Base-by-base conservation (phyloP, 2,888 invertebrate species). In the Ornithoptera alexandrae region DNA sequence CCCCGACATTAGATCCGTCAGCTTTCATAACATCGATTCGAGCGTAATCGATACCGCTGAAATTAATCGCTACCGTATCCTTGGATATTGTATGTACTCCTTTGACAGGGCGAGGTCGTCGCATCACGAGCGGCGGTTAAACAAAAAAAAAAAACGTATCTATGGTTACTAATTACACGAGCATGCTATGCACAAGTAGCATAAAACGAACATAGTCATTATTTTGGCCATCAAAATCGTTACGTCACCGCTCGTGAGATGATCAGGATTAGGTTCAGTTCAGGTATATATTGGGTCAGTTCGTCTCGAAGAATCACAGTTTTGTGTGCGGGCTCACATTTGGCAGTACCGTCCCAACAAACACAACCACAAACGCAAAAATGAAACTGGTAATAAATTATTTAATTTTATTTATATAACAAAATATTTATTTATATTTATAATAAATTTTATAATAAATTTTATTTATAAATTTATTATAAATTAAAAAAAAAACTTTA, bases 271-370 rank as follows among this genome's bases (percentile, higher is more conserved):
- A 84, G 78, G 81, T 82, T 82, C 81, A 79, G 75, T 74, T 78
- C 76, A 78, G 75, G 85, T 91, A 92, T 91, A 92, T 89, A 92
- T 87, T 85, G 79, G 86, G 85, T 85, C 84, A 85, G 75, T 77
- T 61, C 71, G 77, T 74, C 74, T 77, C 74, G 36, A 24, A 71
- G 64, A 75, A 77, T 74, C 81, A 83, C 81, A 82, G 80, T 82
- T 77, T 73, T 71, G 72, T 70, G 72, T 75, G 77, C 82, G 46
- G 78, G 80, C 75, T 84, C 81, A 79, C 78, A 78, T 81, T 83
- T 75, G 78, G 78, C 75, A 72, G 78, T 81, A 78, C 75, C 63
- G 58, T 59, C 71, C 72, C 72, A 73, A 72, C 73, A 3, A 72
- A 72, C 66, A 73, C 69, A 10, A 69, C 58, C 36, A 36, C 30